A percentile compares a stretch with the other conserved stretches of the same genome.
Conservation (phyloP, 2,797 vertebrate genomes). For the Tamandua tetradactyla region DNA sequence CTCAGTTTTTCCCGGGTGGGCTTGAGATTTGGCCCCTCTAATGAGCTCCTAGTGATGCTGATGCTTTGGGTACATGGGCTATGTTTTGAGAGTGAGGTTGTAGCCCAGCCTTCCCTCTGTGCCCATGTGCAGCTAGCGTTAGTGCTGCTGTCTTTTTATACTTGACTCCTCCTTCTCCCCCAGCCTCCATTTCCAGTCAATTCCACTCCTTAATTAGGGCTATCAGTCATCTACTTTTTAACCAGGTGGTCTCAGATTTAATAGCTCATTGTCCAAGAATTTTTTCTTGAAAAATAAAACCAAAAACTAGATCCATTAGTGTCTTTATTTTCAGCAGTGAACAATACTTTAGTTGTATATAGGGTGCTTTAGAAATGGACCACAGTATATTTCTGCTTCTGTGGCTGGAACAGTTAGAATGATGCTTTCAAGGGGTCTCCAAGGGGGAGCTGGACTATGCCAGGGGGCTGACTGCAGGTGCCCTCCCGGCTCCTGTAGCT, state of each 20-base stretch:
- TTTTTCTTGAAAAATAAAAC: not conserved
- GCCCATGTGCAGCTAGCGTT: not conserved
- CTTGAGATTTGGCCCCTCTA: not conserved
- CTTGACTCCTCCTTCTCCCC: not conserved
- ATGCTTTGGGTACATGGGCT: not conserved
- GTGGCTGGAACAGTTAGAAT: not conserved
- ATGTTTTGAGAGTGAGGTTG: not conserved
- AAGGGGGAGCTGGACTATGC: not conserved
- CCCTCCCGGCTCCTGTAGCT: not conserved
- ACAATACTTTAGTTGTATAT: not conserved
- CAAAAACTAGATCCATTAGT: not conserved
- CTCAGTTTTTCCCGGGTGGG: not conserved
- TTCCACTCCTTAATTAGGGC: too few species aligned
- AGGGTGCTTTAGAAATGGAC: not conserved
- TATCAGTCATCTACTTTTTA: too few species aligned
- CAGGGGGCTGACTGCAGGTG: too few species aligned
- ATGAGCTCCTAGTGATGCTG: accelerated
- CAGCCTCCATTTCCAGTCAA: too few species aligned
- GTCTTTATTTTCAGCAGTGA: not conserved
- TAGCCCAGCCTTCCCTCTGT: not conserved
- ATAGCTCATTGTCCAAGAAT: conserved; percentile 4
- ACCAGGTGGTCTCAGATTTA: not conserved
- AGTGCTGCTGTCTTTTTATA: not conserved
- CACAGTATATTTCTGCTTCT: not conserved
- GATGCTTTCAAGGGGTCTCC: not conserved